These are phyloP conservation scores for Anastrepha obliqua DNA, from an alignment of 1,140 invertebrate genomes.

Conservation along the genomic window DNA sequence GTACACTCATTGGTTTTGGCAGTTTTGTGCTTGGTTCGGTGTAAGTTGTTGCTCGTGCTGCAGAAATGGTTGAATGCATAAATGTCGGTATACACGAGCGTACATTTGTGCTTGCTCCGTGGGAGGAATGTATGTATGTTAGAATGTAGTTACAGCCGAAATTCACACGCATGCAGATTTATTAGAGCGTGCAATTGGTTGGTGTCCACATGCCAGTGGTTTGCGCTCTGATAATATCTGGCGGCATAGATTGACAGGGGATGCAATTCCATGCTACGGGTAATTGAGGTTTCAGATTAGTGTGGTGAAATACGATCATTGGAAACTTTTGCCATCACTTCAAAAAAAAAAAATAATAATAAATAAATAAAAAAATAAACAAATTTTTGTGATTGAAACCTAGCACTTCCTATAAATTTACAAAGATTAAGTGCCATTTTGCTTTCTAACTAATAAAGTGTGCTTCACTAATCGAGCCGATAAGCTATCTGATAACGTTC, in stretches of 20 bases:
- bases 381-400: no score
- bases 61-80: conserved; percentile 15
- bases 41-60: not conserved
- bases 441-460: no score
- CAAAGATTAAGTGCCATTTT: no score
- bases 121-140: not conserved
- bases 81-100: not conserved
- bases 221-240: not conserved
- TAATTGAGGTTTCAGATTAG: conserved; percentile 23
- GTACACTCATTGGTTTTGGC: conserved; percentile 4
- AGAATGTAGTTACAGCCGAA: conserved; percentile 11
- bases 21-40: not conserved
- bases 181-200: conserved; percentile 38
- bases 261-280: not conserved
- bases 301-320: not conserved
- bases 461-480: no score
- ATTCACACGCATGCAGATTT: conserved; percentile 34
- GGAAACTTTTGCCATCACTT: conserved; percentile 5
- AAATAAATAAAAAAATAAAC: no score
- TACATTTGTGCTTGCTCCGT: not conserved
- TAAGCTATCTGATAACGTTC: no score
- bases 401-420: no score
- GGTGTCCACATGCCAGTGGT: not conserved
- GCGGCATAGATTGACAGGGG: not conserved
- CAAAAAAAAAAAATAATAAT: no score